phyloP scores from a whole-genome alignment of 64 coral and sea anemone genomes.

The Orbicella faveolata region DNA sequence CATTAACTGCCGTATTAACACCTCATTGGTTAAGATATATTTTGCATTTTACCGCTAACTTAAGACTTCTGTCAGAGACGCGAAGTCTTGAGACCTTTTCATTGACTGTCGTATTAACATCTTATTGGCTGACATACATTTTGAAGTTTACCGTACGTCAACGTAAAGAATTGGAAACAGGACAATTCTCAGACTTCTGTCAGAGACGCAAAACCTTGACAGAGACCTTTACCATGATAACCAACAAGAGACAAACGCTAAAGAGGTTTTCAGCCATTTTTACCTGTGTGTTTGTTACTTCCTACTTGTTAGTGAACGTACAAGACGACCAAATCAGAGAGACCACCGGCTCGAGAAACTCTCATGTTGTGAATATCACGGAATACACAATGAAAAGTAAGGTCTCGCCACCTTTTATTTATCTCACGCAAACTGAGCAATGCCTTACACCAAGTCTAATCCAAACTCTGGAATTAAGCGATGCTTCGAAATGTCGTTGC shows the following conservation, averaged over 20 bases:
- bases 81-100: no score
- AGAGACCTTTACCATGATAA: neutral
- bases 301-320: neutral
- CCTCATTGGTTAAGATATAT: neutral
- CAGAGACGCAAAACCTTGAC: neutral
- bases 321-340: no score
- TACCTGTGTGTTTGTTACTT: neutral
- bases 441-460: neutral
- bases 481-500: neutral
- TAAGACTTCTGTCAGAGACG: neutral
- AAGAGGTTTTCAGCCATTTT: neutral
- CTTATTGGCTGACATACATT: no score
- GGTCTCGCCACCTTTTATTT: slow-evolving; percentile 12
- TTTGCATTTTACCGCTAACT: neutral
- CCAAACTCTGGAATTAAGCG: neutral
- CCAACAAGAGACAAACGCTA: neutral
- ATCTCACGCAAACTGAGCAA: slow-evolving; percentile 10
- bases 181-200: no score
- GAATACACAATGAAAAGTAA: no score
- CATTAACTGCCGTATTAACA: no score
- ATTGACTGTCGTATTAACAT: no score
- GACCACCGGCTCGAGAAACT: no score
- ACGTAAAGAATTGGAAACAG: neutral
- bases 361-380: no score
- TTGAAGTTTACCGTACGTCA: no score